A percentile compares a stretch with the other conserved stretches of the same genome.
These are phyloP conservation scores for Poeciliopsis retropinna DNA, from an alignment of 2,113 vertebrate genomes.

Conservation along the genomic window DNA sequence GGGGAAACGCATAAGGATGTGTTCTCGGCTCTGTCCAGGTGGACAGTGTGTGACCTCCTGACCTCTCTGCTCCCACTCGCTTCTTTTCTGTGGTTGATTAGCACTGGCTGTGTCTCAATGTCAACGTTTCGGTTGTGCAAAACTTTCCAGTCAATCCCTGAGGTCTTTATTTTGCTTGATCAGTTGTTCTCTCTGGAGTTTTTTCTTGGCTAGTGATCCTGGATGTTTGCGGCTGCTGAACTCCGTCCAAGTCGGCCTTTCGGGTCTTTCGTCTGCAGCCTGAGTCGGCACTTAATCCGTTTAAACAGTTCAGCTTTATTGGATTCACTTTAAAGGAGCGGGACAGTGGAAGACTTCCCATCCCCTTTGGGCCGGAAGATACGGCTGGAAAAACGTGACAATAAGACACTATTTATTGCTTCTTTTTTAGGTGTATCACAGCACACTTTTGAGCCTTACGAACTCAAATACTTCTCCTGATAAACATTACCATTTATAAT, in stretches of 20 bases:
- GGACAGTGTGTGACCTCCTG: conserved; percentile 10
- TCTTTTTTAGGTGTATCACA: too few relatives aligned
- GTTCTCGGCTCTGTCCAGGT: conserved; percentile 4
- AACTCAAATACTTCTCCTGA: too few relatives aligned
- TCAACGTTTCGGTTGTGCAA: neutral
- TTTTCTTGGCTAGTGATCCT: conserved; percentile 1
- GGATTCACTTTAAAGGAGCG: conserved; percentile 28
- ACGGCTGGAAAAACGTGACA: too few relatives aligned
- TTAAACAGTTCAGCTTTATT: conserved; percentile 58
- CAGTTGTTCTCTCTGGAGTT: too few relatives aligned
- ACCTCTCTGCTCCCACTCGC: neutral
- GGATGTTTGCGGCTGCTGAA: conserved; percentile 24
- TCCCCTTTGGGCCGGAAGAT: too few relatives aligned
- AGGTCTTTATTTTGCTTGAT: neutral
- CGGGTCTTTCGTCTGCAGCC: conserved; percentile 10
- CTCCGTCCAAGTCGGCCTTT: conserved; percentile 2
- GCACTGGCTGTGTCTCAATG: neutral
- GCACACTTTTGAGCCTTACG: too few relatives aligned
- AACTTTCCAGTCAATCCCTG: neutral
- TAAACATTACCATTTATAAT: too few relatives aligned
- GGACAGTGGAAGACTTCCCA: neutral
- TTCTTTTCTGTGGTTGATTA: neutral
- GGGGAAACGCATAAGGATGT: conserved; percentile 1
- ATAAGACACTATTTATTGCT: too few relatives aligned
- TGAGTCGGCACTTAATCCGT: conserved; percentile 40